phyloP scores from a whole-genome alignment of 1,140 invertebrate species.

The Brachionus koreanus region DNA sequence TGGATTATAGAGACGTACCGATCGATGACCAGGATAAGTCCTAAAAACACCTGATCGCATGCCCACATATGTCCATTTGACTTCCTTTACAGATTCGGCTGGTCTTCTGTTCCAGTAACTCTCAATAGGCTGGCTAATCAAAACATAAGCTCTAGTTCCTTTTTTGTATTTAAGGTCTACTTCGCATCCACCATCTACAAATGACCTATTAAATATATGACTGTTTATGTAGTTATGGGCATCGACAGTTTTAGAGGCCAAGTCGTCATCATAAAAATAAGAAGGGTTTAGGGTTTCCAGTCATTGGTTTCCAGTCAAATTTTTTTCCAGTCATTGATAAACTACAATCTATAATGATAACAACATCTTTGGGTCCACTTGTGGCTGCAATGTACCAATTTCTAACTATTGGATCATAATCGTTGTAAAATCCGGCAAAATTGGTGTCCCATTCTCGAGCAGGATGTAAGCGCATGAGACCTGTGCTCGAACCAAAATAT shows the following conservation, averaged over 20 bases:
- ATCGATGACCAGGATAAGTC: slow-evolving; percentile 59
- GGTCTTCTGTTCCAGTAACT: slow-evolving; percentile 54
- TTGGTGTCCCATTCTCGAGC: slow-evolving; percentile 60
- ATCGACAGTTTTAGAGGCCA: slow-evolving; percentile 56
- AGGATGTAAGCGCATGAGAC: slow-evolving; percentile 57
- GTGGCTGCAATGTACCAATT: slow-evolving; percentile 61
- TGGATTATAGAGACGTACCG: slow-evolving; percentile 56
- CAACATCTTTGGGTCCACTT: slow-evolving; percentile 60
- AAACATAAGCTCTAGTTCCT: slow-evolving; percentile 56
- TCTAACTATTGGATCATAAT: slow-evolving; percentile 58
- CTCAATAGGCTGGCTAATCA: slow-evolving; percentile 59
- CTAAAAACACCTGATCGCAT: slow-evolving; percentile 59
- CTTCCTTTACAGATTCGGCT: slow-evolving; percentile 57
- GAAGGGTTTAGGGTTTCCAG: too few relatives aligned
- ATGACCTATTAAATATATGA: slow-evolving; percentile 38
- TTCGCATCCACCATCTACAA: slow-evolving; percentile 46
- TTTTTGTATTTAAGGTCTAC: slow-evolving; percentile 51
- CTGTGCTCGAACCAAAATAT: slow-evolving; percentile 59
- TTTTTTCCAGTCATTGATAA: slow-evolving; percentile 57
- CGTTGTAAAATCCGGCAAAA: slow-evolving; percentile 61
- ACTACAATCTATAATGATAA: slow-evolving; percentile 60
- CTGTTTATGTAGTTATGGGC: slow-evolving; percentile 58
- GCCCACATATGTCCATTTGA: slow-evolving; percentile 61
- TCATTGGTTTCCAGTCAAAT: too few relatives aligned
- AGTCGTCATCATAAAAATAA: slow-evolving; percentile 59